A percentile compares a stretch with the other conserved stretches of the same genome.
Evolutionary conservation across 2,113 vertebrate genomes (phyloP).

Genomic region (Cephalopholis sonnerati): DNA sequence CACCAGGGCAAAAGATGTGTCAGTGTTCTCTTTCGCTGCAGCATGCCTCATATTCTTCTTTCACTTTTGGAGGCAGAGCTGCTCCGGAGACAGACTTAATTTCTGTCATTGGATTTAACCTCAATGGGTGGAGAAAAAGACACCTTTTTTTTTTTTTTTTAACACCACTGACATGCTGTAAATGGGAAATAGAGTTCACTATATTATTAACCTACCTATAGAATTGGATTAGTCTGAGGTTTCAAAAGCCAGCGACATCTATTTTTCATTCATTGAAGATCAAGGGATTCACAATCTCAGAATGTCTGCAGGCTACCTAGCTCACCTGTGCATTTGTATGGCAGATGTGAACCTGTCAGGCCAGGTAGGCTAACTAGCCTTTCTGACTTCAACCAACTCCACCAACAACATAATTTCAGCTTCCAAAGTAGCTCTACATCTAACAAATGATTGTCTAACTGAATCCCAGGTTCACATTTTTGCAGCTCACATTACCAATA

Average conservation of each 20-base stretch:
- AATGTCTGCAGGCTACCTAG: background rate
- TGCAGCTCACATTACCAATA: background rate
- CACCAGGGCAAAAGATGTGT: background rate
- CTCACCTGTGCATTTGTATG: background rate
- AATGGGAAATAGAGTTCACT: constrained; percentile 38
- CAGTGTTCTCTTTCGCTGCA: constrained; percentile 10
- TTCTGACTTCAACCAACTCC: background rate
- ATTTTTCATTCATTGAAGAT: constrained; percentile 10
- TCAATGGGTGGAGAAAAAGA: constrained; percentile 20
- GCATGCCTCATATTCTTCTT: background rate
- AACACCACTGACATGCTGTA: constrained; percentile 41
- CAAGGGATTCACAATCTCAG: background rate
- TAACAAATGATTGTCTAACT: background rate
- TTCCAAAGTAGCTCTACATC: background rate
- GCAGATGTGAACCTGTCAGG: background rate
- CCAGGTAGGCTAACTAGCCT: background rate
- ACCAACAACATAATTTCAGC: background rate
- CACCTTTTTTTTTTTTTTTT: constrained; percentile 32
- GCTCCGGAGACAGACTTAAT: constrained; percentile 21
- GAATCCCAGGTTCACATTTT: background rate
- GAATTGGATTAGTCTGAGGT: constrained; percentile 21
- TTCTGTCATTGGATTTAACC: constrained; percentile 31
- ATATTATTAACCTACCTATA: constrained; percentile 50
- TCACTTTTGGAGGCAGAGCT: constrained; percentile 13
- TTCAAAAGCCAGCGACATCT: constrained; percentile 19